Conservation (phyloP, 2,888 invertebrate genomes). For the Brachylomia viminalis region DNA sequence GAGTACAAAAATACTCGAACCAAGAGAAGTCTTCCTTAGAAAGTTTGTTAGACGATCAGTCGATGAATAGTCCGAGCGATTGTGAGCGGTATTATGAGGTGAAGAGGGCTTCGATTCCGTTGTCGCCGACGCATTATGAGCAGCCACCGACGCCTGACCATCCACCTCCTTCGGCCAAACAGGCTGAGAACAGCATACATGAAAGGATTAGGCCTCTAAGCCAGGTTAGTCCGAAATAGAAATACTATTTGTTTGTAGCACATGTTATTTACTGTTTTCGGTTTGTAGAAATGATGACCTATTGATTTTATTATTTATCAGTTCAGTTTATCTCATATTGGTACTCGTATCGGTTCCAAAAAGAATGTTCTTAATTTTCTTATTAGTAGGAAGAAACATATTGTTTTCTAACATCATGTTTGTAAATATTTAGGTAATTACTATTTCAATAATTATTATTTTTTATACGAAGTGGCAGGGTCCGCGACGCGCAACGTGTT, state of each 20-base stretch:
- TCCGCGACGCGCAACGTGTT: no score
- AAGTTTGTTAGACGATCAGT: constrained; percentile 91
- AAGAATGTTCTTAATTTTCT: neutral
- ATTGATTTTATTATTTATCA: constrained; percentile 11
- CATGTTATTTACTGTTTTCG: constrained; percentile 28
- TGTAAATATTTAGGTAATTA: constrained; percentile 32
- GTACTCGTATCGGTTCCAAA: constrained; percentile 24
- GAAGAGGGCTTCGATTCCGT: constrained; percentile 90
- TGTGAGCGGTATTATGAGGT: constrained; percentile 86
- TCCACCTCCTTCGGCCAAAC: constrained; percentile 97
- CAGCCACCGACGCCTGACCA: constrained; percentile 98
- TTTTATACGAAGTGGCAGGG: no score
- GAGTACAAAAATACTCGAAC: constrained; percentile 87
- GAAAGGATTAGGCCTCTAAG: constrained; percentile 97
- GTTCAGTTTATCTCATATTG: constrained; percentile 21
- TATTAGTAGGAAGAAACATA: constrained; percentile 20
- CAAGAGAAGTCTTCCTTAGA: constrained; percentile 91
- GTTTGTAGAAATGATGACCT: constrained; percentile 46
- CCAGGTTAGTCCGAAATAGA: constrained; percentile 93
- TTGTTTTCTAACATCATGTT: constrained; percentile 3
- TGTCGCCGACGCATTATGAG: constrained; percentile 96
- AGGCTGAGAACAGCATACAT: constrained; percentile 97
- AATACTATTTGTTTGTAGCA: constrained; percentile 51
- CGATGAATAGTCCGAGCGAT: constrained; percentile 88
- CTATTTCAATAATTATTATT: neutral